Base-by-base conservation (phyloP, 2,888 invertebrate genomes). In the Apamea sordens region DNA sequence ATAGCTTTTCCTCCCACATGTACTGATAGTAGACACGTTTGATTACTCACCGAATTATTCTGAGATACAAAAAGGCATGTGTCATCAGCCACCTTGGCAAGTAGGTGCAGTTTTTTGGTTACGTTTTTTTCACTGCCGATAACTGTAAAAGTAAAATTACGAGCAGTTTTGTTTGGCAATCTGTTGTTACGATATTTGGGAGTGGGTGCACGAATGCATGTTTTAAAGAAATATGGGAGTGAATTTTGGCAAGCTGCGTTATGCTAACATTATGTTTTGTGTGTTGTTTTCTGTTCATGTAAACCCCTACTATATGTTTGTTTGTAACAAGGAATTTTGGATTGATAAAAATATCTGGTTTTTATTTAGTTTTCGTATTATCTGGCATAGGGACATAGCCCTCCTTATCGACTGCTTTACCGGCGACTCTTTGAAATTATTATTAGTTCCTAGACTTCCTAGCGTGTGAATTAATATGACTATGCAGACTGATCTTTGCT, bases 31-130 rank as follows among this genome's bases (percentile, higher is more conserved):
- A 77, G 53, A 47, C 32, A 82, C 76, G 65, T 86, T 75, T 65
- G 90, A 87, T 89, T 87, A 87, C 86, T 89, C 89, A 89, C 80
- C 72, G 79, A 81, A 87, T 88, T 88, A 89, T 89, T 86, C 79
- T 69, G 74, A 77, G 85, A 78, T 76, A 86, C 85, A 90, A 90
- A 89, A 87, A 86, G 80, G 47, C 61, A 79, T 87, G 89, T 90
- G 89, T 90, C 91, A 89, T 87, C 67, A 61, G 61, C 68, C 59
- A 76, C 63, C 72, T 86, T 63, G 65, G 65, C 32, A 77, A 82
- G 82, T 67, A 80, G 73, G 74, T 86, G 77, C 74, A 75, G 86
- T 75, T 84, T 84, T 89, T 85, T 78, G 75, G 28, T 15, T 47
- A 71, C 13, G 5, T 18, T 78, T 82, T 80, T 65, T 61, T 47